Conservation (phyloP, 2,113 vertebrate genomes). For the Clarias batrachus region DNA sequence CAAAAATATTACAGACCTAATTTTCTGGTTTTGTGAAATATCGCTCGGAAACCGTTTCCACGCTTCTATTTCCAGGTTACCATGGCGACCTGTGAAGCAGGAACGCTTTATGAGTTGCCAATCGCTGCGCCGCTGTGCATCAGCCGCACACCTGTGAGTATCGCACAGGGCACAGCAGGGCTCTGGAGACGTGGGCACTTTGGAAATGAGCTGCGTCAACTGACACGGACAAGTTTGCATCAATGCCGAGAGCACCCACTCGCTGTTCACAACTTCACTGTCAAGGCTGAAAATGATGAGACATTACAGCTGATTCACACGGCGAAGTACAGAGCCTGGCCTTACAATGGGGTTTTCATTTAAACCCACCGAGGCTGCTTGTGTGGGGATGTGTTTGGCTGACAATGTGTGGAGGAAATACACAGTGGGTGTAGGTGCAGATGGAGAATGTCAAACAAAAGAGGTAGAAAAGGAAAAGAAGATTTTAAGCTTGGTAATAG, state of each 20-base stretch:
- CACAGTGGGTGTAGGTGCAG: constrained; percentile 4
- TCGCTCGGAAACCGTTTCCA: constrained; percentile 53
- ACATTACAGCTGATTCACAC: constrained; percentile 1
- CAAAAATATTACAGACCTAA: constrained; percentile 40
- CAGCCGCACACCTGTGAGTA: constrained; percentile 38
- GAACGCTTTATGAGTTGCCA: constrained; percentile 53
- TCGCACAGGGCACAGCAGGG: constrained; percentile 34
- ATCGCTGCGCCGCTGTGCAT: constrained; percentile 26
- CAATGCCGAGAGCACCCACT: neutral
- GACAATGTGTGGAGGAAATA: neutral
- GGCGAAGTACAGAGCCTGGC: neutral
- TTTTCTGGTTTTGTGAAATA: constrained; percentile 45
- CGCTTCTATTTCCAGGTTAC: constrained; percentile 62
- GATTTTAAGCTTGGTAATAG: neutral
- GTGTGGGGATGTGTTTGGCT: neutral
- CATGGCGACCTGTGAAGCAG: constrained; percentile 62
- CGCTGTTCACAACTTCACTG: neutral
- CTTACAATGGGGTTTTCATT: neutral
- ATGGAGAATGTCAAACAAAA: neutral
- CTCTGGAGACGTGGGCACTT: constrained; percentile 21
- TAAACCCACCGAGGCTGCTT: neutral
- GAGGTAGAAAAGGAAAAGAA: neutral
- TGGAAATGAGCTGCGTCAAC: constrained; percentile 35
- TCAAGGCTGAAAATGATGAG: constrained; percentile 12
- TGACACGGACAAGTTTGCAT: constrained; percentile 17